Evolutionary conservation across 2,113 vertebrate genomes (phyloP), one percentile per base, ranked within the genome.

Genomic region (Chionodraco myersi): DNA sequence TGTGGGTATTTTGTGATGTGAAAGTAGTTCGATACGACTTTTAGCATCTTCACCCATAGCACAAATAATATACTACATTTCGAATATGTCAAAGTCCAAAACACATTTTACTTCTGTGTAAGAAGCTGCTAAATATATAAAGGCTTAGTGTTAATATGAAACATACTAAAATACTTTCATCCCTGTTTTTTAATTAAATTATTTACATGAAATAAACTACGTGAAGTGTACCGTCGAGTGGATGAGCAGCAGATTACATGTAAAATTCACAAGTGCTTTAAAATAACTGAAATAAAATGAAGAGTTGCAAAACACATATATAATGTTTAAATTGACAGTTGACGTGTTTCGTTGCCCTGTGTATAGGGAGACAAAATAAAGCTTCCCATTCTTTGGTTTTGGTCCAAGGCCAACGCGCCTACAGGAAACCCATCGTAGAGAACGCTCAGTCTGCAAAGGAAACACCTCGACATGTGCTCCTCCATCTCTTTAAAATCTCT

Each of bases 391-490:
- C 69, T 82, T 83, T 85, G 23, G 62, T 77, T 69, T 88, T 80
- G 75, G 69, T 67, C 58, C 72, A 48, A 79, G 56, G 69, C 80
- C 77, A 60, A 54, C 16, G 18, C 5, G 2, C 34, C 78, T 64
- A 52, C 75, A 87, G 92, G 88, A 90, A 90, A 88, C 77, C 53
- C 41, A 75, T 23, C 41, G 62, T 69, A 45, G 53, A 67, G 59
- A 80, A 72, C 18, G 21, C 49, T 69, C 53, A 10, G 26, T 73
- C 58, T 26, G 44, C 72, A 75, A 67, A 72, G 88, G 78, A 86
- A 93, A 82, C 36, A 9, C 66, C 72, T 79, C 67, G 68, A 56
- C 51, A 69, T 86, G 68, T 82, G 69, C 62, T 84, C 82, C 84
- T 80, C 76, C 73, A 77, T 70, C 77, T 73, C 44, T 74, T 47